phyloP scores from a whole-genome alignment of 1,140 invertebrate genomes.

The Macrosteles quadrilineatus region DNA sequence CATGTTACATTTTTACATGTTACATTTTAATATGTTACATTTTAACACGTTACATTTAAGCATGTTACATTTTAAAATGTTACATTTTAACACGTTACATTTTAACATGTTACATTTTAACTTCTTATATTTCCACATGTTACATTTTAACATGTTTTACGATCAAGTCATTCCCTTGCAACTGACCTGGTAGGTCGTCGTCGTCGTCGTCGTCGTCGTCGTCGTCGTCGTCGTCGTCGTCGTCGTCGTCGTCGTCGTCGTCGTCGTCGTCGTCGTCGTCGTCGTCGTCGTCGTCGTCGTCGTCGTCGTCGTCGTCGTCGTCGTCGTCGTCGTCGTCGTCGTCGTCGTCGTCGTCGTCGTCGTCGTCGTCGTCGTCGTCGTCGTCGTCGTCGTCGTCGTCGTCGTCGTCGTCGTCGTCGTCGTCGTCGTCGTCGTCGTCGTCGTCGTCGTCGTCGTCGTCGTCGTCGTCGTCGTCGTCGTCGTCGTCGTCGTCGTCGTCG shows the following conservation, averaged over 20 bases:
- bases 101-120: too few species aligned
- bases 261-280: neutral
- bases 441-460: slow-evolving; percentile 12
- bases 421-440: neutral
- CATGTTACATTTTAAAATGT: too few species aligned
- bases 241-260: neutral
- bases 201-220: too few species aligned
- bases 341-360: slow-evolving; percentile 1
- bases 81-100: too few species aligned
- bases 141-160: too few species aligned
- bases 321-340: slow-evolving; percentile 1
- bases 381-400: slow-evolving; percentile 14
- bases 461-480: slow-evolving; percentile 46
- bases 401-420: slow-evolving; percentile 26
- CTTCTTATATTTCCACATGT: too few species aligned
- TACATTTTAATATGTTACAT: too few species aligned
- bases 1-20: too few species aligned
- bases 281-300: neutral
- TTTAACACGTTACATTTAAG: too few species aligned
- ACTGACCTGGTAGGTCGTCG: too few species aligned
- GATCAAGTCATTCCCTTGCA: too few species aligned
- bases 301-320: neutral
- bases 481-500: slow-evolving; percentile 53
- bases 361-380: slow-evolving; percentile 1
- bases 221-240: neutral